Evolutionary conservation across 1,140 invertebrate species (phyloP), one percentile per base, ranked within the genome.

Genomic region (Lucilia sericata): DNA sequence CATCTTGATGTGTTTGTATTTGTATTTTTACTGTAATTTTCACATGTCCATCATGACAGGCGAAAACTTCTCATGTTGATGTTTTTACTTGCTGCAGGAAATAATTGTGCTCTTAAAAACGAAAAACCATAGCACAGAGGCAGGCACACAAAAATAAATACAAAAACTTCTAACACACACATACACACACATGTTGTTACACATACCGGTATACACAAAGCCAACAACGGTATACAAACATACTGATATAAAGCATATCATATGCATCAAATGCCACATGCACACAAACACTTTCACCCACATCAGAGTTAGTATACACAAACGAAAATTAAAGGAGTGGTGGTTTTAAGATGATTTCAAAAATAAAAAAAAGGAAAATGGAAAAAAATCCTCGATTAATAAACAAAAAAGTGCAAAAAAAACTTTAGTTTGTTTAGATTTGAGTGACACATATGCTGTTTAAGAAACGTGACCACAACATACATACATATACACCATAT

Each of bases 371-470:
- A 42, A 10, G 42, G 42, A 42, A 42, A 42, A 42, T 7, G 7
- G 5, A 42, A 42, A 42, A n/a, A 42, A 42, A 42, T 10, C 42
- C 25, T 30, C 7, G 42, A 42, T 42, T 42, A 42, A 55, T 55
- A 13, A 55, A 51, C 49, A 51, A 76, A 76, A 76, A 76, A 42
- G 7, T 42, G 34, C 10, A 30, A 5, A 42, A 42, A 42, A 42
- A 42, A 42, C 42, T 42, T 42, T 78, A 47, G 36, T 36, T 78
- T 78, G 75, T 78, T 78, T 78, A 47, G 75, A 78, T 78, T 78
- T 78, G 75, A 78, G 75, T 78, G 75, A 78, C 75, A 78, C 75
- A 78, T 78, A 78, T 78, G 75, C 75, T 78, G 75, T 78, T 78
- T 78, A 47, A 49, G 75, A 78, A 78, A 78, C 75, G 75, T 78